Evolutionary conservation across 2,888 invertebrate genomes (phyloP), one percentile per base, ranked within the genome.

Genomic region (Lysandra coridon): DNA sequence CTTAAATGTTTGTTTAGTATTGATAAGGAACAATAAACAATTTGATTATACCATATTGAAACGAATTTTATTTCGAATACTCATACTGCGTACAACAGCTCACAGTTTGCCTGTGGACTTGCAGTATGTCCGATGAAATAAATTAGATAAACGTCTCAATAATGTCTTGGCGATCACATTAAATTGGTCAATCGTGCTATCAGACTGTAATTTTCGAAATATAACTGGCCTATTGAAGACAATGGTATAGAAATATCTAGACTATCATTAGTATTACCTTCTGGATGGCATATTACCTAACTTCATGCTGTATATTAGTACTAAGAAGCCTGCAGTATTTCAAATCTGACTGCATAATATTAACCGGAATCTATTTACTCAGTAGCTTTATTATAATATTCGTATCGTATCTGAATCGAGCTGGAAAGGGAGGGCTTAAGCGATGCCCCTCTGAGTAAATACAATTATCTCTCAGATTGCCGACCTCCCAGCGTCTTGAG

Each of bases 141-240:
- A 90, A 91, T 90, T 90, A 88, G 89, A 91, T 91, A 91, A 91
- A 86, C 86, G 88, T 78, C 78, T 81, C 73, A 80, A 83, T 83
- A 81, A 82, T 82, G 81, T 78, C 77, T 78, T 79, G 79, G 81
- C 76, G 78, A 79, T 78, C 74, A 80, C 78, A 80, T 80, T 81
- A 80, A 83, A 82, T 84, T 83, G 82, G 73, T 78, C 76, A 79
- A 82, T 79, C 81, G 81, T 80, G 80, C 78, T 78, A 69, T 80
- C 75, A 69, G 64, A 12, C 30, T 30, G 17, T 69, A 78, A 78
- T 78, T 30, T 69, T 78, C 6, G 30, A 57, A 76, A 76, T 53
- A 49, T 49, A 33, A 33, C 76, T 53, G 23, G 30, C 33, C 17
- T 37, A 69, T 37, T 69, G 33, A 14, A 69, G 53, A 64, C 4